These are phyloP conservation scores for Manis crassicaudata DNA, from an alignment of 2,797 vertebrate genomes.

Conservation along the genomic window DNA sequence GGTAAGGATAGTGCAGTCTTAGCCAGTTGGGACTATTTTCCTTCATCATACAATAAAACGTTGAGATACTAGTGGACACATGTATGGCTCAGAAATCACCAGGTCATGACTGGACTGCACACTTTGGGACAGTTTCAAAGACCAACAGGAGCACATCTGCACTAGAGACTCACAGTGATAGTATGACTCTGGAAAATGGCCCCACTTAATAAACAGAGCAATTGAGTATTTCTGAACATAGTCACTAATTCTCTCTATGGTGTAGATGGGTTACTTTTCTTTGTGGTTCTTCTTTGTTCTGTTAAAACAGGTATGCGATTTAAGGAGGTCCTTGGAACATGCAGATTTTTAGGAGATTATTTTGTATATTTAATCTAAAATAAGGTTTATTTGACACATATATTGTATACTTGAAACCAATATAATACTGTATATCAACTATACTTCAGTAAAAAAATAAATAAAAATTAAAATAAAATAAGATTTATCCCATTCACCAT, in stretches of 20 bases:
- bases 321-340: not conserved
- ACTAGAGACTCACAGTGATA: not conserved
- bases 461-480: not conserved
- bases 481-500: not conserved
- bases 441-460: too few relatives aligned
- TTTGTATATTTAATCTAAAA: slow-evolving; percentile 28
- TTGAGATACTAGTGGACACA: not conserved
- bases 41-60: not conserved
- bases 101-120: too few relatives aligned
- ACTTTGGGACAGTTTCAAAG: not conserved
- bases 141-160: not conserved
- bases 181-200: not conserved
- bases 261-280: not conserved
- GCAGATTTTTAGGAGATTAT: not conserved
- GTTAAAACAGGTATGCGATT: not conserved
- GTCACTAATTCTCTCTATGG: not conserved
- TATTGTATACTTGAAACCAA: too few relatives aligned
- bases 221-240: not conserved
- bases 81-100: not conserved
- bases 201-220: not conserved
- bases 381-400: not conserved
- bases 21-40: not conserved
- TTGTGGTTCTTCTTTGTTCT: not conserved
- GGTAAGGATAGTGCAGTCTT: not conserved
- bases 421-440: too few relatives aligned